Percentiles rank a stretch among this genome's conserved stretches.
phyloP scores from a whole-genome alignment of 2,797 vertebrate species.

The Gymnodraco acuticeps region DNA sequence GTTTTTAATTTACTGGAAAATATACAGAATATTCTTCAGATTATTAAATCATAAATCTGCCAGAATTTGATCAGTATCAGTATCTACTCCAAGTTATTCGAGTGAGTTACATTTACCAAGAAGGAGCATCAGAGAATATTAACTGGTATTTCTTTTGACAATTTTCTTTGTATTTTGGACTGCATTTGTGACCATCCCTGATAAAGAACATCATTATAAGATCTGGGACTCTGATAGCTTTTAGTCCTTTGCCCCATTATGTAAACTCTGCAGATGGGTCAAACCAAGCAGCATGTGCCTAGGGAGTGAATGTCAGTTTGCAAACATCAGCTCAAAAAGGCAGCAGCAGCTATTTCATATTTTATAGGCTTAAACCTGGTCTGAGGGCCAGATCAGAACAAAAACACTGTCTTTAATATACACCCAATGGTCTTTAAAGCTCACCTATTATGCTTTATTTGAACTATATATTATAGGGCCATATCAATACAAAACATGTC shows the following conservation, averaged over 20 bases:
- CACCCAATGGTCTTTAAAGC: neutral
- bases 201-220: neutral
- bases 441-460: no score
- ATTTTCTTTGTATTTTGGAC: neutral
- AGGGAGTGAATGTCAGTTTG: constrained; percentile 6
- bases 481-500: no score
- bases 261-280: neutral
- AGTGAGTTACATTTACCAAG: no score
- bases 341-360: constrained; percentile 2
- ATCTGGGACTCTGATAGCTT: no score
- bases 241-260: neutral
- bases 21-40: no score
- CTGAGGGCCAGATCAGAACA: neutral
- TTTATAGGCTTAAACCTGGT: neutral
- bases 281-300: constrained; percentile 1
- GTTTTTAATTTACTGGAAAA: no score
- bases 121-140: no score
- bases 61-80: no score
- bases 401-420: neutral
- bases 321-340: neutral
- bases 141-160: neutral
- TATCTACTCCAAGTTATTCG: no score
- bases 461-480: no score
- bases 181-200: neutral
- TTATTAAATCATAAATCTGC: no score